Percentiles rank a stretch among this genome's conserved stretches.
Evolutionary conservation across 2,797 vertebrate species (phyloP).

Genomic region (Liasis olivaceus): DNA sequence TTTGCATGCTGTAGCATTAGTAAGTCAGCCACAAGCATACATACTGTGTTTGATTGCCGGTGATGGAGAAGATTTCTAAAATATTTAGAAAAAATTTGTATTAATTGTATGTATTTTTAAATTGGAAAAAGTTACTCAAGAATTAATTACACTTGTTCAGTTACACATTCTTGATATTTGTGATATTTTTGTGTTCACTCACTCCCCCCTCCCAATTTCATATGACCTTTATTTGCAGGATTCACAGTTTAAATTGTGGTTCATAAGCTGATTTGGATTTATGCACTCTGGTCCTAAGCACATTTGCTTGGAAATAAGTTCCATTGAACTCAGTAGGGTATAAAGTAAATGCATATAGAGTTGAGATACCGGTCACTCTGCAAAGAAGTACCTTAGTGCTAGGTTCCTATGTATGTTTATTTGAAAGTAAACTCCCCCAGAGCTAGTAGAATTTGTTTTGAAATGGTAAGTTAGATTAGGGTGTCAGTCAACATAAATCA

Average conservation of each 20-base stretch:
- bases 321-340: neutral
- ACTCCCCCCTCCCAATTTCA: neutral
- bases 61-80: constrained; percentile 67
- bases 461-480: neutral
- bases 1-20: constrained; percentile 74
- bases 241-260: neutral
- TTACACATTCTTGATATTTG: constrained; percentile 45
- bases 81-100: constrained; percentile 74
- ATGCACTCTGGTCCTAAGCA: neutral
- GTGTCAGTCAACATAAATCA: neutral
- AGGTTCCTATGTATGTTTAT: neutral
- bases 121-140: constrained; percentile 50
- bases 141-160: constrained; percentile 52
- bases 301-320: neutral
- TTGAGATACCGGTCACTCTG: neutral
- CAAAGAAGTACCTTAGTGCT: neutral
- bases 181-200: constrained; percentile 54
- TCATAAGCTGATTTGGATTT: neutral
- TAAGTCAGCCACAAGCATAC: constrained; percentile 75
- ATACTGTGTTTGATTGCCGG: constrained; percentile 69
- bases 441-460: neutral
- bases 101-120: constrained; percentile 61
- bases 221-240: constrained; percentile 12
- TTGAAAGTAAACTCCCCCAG: neutral
- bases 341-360: constrained; percentile 1